A percentile compares a stretch with the other conserved stretches of the same genome.
Conservation (phyloP, 2,113 vertebrate genomes). For the Sturnira hondurensis region DNA sequence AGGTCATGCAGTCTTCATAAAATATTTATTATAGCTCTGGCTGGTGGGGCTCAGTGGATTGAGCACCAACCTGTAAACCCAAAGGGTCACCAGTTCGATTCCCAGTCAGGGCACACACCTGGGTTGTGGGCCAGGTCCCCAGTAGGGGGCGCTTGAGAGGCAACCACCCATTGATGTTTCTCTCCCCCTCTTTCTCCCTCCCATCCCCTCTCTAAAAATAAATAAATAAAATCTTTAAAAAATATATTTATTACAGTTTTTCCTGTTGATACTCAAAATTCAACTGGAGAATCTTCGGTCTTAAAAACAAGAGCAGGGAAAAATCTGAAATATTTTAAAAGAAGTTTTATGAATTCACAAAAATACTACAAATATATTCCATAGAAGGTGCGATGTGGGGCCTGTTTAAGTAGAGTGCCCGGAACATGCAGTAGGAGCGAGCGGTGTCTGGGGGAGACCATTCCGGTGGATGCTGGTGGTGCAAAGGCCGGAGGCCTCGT, state of each 20-base stretch:
- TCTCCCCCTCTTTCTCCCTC: no score
- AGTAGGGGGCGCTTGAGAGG: no score
- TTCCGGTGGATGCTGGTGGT: neutral
- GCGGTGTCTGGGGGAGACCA: neutral
- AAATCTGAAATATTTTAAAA: neutral
- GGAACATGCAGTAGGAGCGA: neutral
- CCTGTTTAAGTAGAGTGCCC: neutral
- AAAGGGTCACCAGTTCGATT: no score
- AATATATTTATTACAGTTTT: neutral
- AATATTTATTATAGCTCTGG: neutral
- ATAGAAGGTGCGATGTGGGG: neutral
- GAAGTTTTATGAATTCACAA: neutral
- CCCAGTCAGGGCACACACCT: no score
- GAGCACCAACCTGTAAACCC: no score
- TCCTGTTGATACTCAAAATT: neutral
- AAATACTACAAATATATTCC: neutral
- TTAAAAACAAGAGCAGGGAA: slow-evolving; percentile 15
- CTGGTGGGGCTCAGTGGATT: no score
- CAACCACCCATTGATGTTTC: no score
- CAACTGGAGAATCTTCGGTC: neutral
- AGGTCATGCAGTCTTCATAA: neutral
- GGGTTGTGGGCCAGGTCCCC: no score
- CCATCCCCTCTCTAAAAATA: no score
- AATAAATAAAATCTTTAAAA: neutral
- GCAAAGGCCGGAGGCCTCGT: neutral